Base-by-base conservation (phyloP, 2,888 invertebrate genomes). In the Enchytraeus crypticus region DNA sequence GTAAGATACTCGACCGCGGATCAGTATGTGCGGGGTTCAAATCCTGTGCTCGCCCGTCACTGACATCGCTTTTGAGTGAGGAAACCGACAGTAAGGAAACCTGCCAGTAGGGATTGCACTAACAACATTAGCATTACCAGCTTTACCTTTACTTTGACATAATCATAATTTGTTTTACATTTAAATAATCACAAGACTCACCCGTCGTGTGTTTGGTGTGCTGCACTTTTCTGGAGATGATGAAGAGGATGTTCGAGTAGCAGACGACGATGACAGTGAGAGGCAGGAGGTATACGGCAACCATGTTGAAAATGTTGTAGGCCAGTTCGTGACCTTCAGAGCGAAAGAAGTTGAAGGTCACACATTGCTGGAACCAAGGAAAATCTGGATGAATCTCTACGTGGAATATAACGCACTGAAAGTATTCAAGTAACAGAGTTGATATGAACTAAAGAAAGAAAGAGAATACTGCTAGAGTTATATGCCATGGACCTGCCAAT, bases 271-370 rank as follows among this genome's bases (percentile, higher is more conserved):
- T 62, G 59, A 62, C 59, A 18, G 23, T 5, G 29, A 62, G 54
- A 5, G 62, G 62, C 2, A 60, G 34, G 5, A 62, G 5, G 38
- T 62, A 62, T 29, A 62, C 51, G 33, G 59, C 53, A n/a, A 30
- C 46, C 27, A 59, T 23, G 53, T 60, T 62, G 62, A 62, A 62
- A 5, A 60, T 18, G 45, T 62, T 59, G 47, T 62, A 62, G 14
- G 38, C 8, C 45, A 60, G n/a, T 29, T 62, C 62, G 18, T 34
- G 4, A 18, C n/a, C 23, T 1, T 11, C 26, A 5, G 43, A 27
- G 2, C 59, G 62, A 30, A 59, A 62, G 62, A 51, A 60, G 45
- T 62, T 59, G 54, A 53, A 60, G 27, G 62, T 62, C 5, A 62
- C 62, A 43, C 62, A 62, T 23, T 62, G 62, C 21, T 30, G 23